Percentiles rank a stretch among this genome's conserved stretches.
Evolutionary conservation across 1,140 invertebrate species (phyloP).

Genomic region (Drosophila orena): DNA sequence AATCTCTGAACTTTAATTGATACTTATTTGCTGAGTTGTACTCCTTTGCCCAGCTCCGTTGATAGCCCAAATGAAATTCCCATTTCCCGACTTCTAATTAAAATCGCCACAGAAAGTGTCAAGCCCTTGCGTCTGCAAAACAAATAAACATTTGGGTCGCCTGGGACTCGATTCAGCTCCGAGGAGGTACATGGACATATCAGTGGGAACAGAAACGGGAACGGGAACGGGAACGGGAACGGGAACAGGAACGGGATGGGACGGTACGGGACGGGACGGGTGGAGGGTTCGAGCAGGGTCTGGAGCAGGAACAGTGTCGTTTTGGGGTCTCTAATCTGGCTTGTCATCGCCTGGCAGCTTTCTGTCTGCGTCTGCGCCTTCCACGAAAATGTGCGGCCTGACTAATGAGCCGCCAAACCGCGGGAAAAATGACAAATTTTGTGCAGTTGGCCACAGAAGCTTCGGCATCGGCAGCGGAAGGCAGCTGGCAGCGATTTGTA

Average conservation of each 20-base stretch:
- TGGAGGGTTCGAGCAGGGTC: neutral
- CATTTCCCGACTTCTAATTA: conserved; percentile 67
- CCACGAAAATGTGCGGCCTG: conserved; percentile 80
- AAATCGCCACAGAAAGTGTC: conserved; percentile 79
- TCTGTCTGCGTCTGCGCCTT: conserved; percentile 67
- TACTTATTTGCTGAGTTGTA: neutral
- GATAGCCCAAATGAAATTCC: neutral
- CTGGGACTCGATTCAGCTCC: conserved; percentile 23
- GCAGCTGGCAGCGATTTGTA: conserved; percentile 72
- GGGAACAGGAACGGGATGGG: neutral
- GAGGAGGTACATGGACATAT: conserved; percentile 16
- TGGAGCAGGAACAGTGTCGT: conserved; percentile 55
- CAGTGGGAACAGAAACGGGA: neutral
- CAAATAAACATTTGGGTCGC: conserved; percentile 65
- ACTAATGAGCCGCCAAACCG: conserved; percentile 81
- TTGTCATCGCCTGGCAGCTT: conserved; percentile 81
- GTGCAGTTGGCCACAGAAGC: conserved; percentile 36
- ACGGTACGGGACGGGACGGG: neutral
- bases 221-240: neutral
- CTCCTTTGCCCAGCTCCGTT: neutral
- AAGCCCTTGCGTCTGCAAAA: conserved; percentile 56
- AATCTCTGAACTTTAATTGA: no score
- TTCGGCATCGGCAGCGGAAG: neutral
- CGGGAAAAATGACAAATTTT: conserved; percentile 83
- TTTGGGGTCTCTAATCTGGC: conserved; percentile 64